A percentile compares a stretch with the other conserved stretches of the same genome.
These are phyloP conservation scores for Apogon talboti DNA, from an alignment of 2,797 vertebrate species.

Conservation along the genomic window DNA sequence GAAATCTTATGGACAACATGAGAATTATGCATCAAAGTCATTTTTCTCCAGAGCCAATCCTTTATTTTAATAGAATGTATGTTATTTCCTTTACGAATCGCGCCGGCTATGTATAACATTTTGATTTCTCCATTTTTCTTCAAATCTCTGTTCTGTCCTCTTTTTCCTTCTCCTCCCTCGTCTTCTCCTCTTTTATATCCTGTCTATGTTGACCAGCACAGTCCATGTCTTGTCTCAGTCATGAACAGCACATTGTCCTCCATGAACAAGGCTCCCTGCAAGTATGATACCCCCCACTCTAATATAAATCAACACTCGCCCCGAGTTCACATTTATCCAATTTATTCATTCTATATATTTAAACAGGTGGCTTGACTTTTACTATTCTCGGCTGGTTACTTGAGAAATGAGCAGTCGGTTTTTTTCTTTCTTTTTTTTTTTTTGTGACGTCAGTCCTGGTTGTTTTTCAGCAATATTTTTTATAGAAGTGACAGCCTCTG, in stretches of 20 bases:
- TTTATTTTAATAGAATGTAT: too few relatives aligned
- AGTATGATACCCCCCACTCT: constrained; percentile 47
- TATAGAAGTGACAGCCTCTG: neutral
- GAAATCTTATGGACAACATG: too few relatives aligned
- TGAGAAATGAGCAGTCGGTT: neutral
- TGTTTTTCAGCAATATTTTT: neutral
- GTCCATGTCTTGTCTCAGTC: constrained; percentile 73
- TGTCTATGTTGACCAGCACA: constrained; percentile 59
- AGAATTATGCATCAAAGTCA: too few relatives aligned
- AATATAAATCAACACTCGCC: constrained; percentile 71
- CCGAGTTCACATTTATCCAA: constrained; percentile 62
- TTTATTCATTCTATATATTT: constrained; percentile 72
- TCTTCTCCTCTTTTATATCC: constrained; percentile 59
- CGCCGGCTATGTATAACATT: constrained; percentile 19
- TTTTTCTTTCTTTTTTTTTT: constrained; percentile 23
- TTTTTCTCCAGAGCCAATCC: too few relatives aligned
- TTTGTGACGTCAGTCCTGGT: constrained; percentile 1
- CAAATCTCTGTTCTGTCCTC: constrained; percentile 33
- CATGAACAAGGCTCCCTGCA: constrained; percentile 55
- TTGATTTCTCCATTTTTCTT: constrained; percentile 35
- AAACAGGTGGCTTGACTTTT: constrained; percentile 68
- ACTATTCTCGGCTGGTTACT: constrained; percentile 56
- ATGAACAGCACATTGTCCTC: constrained; percentile 79
- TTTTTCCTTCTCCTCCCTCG: constrained; percentile 21
- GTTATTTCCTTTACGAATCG: constrained; percentile 6